Base-by-base conservation (phyloP, 2,113 vertebrate genomes). In the Lanius ludovicianus region DNA sequence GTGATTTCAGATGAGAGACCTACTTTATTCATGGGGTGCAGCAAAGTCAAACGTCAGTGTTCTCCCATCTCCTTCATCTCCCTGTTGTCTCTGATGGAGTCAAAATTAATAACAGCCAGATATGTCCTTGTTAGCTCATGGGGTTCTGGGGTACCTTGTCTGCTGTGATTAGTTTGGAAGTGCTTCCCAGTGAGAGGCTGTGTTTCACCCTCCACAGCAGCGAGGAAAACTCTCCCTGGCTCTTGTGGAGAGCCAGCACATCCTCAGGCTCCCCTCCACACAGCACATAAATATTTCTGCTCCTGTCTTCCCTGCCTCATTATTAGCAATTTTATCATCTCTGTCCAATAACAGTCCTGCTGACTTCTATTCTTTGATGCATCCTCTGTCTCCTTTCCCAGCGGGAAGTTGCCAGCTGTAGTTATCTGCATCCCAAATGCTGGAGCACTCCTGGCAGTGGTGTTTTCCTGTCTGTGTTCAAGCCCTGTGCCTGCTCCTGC, bases 251-350 rank as follows among this genome's bases (percentile, higher is more conserved):
- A 6, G 5, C 62, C 39, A 59, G 52, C 57, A 64, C 37, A 55
- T 84, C 84, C 62, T 89, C 20, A n/a, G 85, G 31, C 62, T 90
- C 44, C 57, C 65, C 42, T 84, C 65, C 41, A 57, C 53, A 16
- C 33, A 75, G 52, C 44, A 49, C 49, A 89, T 60, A 39, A 85
- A 71, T 85, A 79, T 93, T 97, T 94, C 87, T 69, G 37, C 22
- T 79, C 17, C 74, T 80, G 44, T 65, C 71, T 88, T 86, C 76
- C 57, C 46, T 83, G 57, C 31, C 78, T 93, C 70, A 46, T 93
- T 94, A 93, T 87, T 73, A 83, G 49, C 53, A 91, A 82, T 94
- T 94, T 91, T 75, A 91, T 79, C 52, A 73, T 55, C 78, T 73
- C 90, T 71, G 39, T 49, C 84, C 95, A 87, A 78, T 82, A 91